Base-by-base conservation (phyloP, 1,140 invertebrate genomes). In the Drosophila pallidifrons region DNA sequence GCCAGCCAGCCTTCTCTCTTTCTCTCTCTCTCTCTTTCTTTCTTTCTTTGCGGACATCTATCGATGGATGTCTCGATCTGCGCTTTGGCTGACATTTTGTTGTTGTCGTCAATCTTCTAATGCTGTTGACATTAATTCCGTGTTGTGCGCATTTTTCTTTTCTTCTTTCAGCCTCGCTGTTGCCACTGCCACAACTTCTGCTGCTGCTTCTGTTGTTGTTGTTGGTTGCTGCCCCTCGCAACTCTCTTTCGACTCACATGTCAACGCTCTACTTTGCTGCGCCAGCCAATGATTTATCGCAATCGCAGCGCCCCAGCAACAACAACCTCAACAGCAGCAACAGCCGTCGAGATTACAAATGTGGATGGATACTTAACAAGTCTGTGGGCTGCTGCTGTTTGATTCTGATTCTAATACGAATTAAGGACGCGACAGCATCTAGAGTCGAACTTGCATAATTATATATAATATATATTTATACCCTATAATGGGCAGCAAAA, bases 111-210 rank as follows among this genome's bases (percentile, higher is more conserved):
- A 77, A 77, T 77, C 78, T 77, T 80, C 78, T 80, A 80, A 80
- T 80, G 57, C 75, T 61, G 70, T 80, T 82, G 80, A 82, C 80
- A 81, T 82, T 82, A 82, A 82, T 82, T 82, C 80, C 78, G 78
- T 82, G 81, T 79, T 81, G 81, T 79, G 78, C 81, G 79, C 75
- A 72, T 83, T 81, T 81, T 80, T 80, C 77, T 64, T 66, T 61
- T 60, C 45, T 58, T 63, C 60, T 38, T 32, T 0, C 15, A 38
- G 46, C 45, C 11, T 46, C 35, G 30, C 52, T 32, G 51, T 38
- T 51, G 32, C 60, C 13, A 30, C 32, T 52, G 69, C 41, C 41
- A 20, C 55, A 47, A 38, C 20, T 28, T 15, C 38, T 7, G 7
- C 2, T 25, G 65, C 43, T 20, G 11, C 43, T 65, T 59, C 38